These are phyloP conservation scores for Octomys mimax DNA, from an alignment of 2,797 vertebrate species.

Conservation along the genomic window DNA sequence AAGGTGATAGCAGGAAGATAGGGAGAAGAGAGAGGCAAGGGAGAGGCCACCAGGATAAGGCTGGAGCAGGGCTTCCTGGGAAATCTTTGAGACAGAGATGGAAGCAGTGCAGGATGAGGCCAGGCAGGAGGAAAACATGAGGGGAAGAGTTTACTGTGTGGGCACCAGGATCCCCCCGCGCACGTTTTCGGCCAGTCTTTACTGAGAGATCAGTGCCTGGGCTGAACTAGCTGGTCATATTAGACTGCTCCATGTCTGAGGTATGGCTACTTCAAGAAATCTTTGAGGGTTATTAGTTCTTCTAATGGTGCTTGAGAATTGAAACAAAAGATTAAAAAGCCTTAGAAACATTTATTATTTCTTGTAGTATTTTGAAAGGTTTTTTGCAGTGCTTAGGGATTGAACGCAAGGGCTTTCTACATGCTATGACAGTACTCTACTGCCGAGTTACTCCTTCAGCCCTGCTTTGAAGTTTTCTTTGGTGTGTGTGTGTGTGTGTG, in stretches of 20 bases:
- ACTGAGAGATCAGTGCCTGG: background rate
- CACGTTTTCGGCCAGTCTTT: background rate
- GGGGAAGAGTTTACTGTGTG: background rate
- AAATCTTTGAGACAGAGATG: background rate
- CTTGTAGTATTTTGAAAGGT: background rate
- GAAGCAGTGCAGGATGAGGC: background rate
- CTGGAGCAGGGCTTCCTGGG: background rate
- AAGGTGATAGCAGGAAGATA: background rate
- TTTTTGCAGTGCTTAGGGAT: background rate
- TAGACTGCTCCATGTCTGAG: background rate
- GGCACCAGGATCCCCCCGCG: background rate
- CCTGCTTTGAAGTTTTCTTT: background rate
- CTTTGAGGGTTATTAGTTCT: background rate
- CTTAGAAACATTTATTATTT: background rate
- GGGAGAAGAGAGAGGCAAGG: background rate
- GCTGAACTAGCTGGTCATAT: background rate
- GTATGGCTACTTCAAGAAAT: constrained; percentile 4
- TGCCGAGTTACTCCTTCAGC: too few relatives aligned
- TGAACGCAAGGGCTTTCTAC: background rate
- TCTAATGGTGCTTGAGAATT: background rate
- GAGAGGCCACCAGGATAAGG: background rate
- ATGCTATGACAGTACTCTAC: background rate
- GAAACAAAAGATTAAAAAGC: constrained; percentile 33
- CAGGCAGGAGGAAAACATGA: background rate
- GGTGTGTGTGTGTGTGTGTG: background rate